Evolutionary conservation across 92 coral and sea anemone genomes (phyloP), one percentile per base, ranked within the genome.

Genomic region (Nematostella vectensis): DNA sequence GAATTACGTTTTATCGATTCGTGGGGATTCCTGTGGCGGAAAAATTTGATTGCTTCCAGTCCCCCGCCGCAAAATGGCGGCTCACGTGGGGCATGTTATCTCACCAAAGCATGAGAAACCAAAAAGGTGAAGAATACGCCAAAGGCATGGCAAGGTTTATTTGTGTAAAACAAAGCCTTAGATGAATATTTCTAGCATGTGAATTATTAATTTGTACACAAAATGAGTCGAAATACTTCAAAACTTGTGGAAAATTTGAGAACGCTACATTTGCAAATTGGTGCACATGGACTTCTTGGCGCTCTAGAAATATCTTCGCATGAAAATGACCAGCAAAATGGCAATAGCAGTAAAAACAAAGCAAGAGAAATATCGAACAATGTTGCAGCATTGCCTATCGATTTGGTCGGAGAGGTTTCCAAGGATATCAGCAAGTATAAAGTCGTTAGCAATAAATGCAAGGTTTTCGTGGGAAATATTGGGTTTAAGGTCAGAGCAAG

Each of bases 381-480:
- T 33, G 40, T 6, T 6, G 40, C 40, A n/a, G n/a, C n/a, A n/a
- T 15, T 6, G 40, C 40, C 40, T 6, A 6, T 6, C 40, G 48
- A 29, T 2, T 62, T 83, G 25, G 47, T 69, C 8, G 55, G 73
- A 30, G 69, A 79, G 52, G 87, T 75, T 0, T 51, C 74, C 30
- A 68, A 63, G 36, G 70, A 70, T 21, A 68, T 79, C 19, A 64
- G 69, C 24, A 74, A 61, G 47, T 61, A 61, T 2, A 78, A 75
- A 19, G 59, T 62, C 16, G 76, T 74, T 42, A 73, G 76, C 12
- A 69, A 72, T 36, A 81, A 77, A 47, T 79, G 87, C 64, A 89
- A 89, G 54, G 88, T 89, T n/a, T 89, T 71, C 64, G 97, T 89
- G 30, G 97, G 97, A 15, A 89, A 89, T 62, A 67, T 89, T 24